Evolutionary conservation across 2,797 vertebrate genomes (phyloP).

Genomic region (Tympanoctomys barrerae): DNA sequence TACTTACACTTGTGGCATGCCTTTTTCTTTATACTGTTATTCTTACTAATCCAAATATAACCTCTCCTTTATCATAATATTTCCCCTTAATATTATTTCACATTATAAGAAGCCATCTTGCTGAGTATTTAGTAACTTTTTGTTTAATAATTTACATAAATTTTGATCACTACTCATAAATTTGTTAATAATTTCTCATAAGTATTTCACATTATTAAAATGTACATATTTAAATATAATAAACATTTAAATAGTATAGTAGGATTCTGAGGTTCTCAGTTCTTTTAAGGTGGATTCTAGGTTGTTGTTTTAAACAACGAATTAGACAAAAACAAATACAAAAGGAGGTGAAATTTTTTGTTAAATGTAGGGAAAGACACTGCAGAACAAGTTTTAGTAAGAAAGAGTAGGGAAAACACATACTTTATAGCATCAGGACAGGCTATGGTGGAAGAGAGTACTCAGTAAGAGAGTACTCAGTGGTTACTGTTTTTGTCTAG

Average conservation of each 20-base stretch:
- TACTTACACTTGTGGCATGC: neutral
- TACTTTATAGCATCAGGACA: neutral
- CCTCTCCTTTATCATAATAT: neutral
- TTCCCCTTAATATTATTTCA: slow-evolving; percentile 8
- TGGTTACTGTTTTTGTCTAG: neutral
- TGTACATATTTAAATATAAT: neutral
- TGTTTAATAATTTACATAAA: slow-evolving; percentile 50
- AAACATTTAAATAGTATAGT: neutral
- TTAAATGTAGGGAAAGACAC: neutral
- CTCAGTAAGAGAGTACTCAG: neutral
- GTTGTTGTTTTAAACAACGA: neutral
- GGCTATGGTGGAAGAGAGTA: neutral
- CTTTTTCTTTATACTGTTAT: neutral
- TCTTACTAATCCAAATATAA: slow-evolving; percentile 48
- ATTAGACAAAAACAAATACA: neutral
- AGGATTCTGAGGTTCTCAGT: neutral
- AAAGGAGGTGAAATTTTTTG: neutral
- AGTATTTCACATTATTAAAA: neutral
- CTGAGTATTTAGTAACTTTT: slow-evolving; percentile 30
- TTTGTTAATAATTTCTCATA: neutral
- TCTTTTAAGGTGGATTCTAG: neutral
- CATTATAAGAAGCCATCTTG: neutral
- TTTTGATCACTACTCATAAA: slow-evolving; percentile 5
- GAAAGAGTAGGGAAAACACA: neutral
- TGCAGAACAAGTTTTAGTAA: neutral